A percentile compares a stretch with the other conserved stretches of the same genome.
Conservation (phyloP, 2,797 vertebrate genomes). For the Silurus lanzhouensis region DNA sequence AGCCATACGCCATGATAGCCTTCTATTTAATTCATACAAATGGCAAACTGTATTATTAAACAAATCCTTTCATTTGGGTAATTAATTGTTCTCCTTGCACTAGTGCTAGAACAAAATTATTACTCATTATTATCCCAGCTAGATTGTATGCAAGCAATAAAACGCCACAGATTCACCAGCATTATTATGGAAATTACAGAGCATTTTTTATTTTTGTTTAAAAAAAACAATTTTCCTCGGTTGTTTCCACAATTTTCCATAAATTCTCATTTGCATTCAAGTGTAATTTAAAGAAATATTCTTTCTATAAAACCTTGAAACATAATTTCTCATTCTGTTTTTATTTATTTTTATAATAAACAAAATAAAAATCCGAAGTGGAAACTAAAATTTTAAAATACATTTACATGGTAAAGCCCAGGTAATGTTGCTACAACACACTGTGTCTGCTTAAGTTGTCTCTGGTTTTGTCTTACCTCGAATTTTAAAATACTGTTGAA, state of each 20-base stretch:
- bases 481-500: no score
- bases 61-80: constrained; percentile 56
- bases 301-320: not conserved
- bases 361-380: not conserved
- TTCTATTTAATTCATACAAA: constrained; percentile 62
- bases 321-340: not conserved
- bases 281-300: not conserved
- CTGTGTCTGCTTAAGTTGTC: not conserved
- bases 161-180: constrained; percentile 47
- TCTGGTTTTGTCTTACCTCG: not conserved
- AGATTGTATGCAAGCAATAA: constrained; percentile 48
- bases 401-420: not conserved
- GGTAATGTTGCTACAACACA: not conserved
- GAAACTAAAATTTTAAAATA: not conserved
- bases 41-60: constrained; percentile 61
- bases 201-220: constrained; percentile 49
- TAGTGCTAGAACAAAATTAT: constrained; percentile 46
- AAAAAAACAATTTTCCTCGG: constrained; percentile 14
- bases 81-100: constrained; percentile 61
- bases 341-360: not conserved
- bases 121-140: constrained; percentile 36
- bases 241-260: constrained; percentile 17
- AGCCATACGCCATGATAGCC: constrained; percentile 46
- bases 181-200: constrained; percentile 51
- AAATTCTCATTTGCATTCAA: constrained; percentile 28